Base-by-base conservation (phyloP, 1,140 invertebrate genomes). In the Coboldia fuscipes region DNA sequence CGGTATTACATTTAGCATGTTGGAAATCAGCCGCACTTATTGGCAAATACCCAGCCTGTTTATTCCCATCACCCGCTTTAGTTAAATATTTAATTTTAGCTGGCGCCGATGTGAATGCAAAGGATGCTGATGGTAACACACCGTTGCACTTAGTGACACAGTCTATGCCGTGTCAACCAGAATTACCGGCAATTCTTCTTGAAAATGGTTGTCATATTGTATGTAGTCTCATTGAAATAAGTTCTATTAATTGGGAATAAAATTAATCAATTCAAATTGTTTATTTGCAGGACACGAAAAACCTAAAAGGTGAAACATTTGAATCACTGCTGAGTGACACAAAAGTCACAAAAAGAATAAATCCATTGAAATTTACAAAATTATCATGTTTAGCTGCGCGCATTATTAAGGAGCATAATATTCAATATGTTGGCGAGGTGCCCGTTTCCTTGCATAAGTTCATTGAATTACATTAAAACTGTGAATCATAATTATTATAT, bases 1-100 rank as follows among this genome's bases (percentile, higher is more conserved):
- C 75, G n/a, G 66, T 77, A 6, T 57, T 93, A 32, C 86, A 92
- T 59, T 65, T 92, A 40, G 80, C 79, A 19, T 83, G 80, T 50
- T 70, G 66, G 42, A 54, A 64, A 21, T 61, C 64, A 43, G 60
- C 53, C 29, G 50, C 56, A 4, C 50, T 73, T 38, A 52, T 69
- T 32, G 65, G 64, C 28, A 66, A 72, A 37, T 83, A 80, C 61
- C 68, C 76, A 18, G 68, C 75, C 21, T 75, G 73, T 51, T 65
- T 69, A 41, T 83, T 84, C 46, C 81, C 80, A 2, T 72, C 73
- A 2, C 49, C 65, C 16, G 63, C 77, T 32, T 66, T 92, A 30
- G 72, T 79, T 1, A 63, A 68, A 40, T 68, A 88, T 28, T 60
- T 94, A 37, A 54, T 90, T 33, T 70, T 75, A 42, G 77, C 83